A percentile compares a stretch with the other conserved stretches of the same genome.
Evolutionary conservation across 2,797 vertebrate genomes (phyloP).

Genomic region (Anguilla megastoma): DNA sequence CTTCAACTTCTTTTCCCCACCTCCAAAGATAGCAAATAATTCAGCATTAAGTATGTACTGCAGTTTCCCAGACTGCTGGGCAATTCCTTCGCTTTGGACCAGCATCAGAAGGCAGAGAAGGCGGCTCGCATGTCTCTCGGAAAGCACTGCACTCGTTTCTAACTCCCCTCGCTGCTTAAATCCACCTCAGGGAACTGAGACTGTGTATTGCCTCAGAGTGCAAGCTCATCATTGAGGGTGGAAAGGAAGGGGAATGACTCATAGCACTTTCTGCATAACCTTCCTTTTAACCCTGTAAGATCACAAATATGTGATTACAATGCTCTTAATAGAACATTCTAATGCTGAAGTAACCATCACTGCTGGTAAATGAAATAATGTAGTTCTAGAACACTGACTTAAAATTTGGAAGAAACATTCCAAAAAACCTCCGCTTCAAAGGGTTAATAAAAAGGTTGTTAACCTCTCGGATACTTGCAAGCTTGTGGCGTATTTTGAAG

Average conservation of each 20-base stretch:
- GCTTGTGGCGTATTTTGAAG: conserved; percentile 45
- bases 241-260: background rate
- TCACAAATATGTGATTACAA: no score
- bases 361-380: no score
- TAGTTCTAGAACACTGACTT: no score
- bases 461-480: conserved; percentile 40
- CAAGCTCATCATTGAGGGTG: background rate
- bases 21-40: background rate
- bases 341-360: no score
- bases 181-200: background rate
- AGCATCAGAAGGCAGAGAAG: background rate
- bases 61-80: background rate
- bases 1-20: background rate
- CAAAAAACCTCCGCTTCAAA: no score
- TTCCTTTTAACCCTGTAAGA: conserved; percentile 23
- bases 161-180: background rate
- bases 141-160: background rate
- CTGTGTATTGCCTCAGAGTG: background rate
- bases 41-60: background rate
- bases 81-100: background rate
- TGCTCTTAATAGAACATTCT: no score
- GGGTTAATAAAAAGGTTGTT: background rate
- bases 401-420: no score
- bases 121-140: background rate
- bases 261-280: conserved; percentile 21